Evolutionary conservation across 2,888 invertebrate species (phyloP).

Genomic region (Tipula helvola): DNA sequence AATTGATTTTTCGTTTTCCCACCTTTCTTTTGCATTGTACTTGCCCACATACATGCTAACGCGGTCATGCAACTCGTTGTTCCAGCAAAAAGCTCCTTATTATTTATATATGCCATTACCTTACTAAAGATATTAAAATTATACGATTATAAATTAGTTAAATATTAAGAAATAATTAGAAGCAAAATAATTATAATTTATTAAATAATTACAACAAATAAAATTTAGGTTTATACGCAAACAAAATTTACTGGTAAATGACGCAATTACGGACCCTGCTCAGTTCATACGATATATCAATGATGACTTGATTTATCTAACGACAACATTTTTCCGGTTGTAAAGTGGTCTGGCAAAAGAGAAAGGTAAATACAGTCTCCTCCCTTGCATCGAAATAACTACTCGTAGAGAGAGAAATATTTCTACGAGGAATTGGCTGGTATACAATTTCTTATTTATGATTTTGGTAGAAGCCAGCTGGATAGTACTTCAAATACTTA

Average conservation of each 20-base stretch:
- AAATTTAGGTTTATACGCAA: not conserved
- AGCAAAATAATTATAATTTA: not conserved
- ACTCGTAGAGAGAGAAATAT: too few species aligned
- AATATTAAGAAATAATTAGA: not conserved
- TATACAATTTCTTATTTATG: too few species aligned
- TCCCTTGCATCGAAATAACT: too few species aligned
- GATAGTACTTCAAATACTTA: too few species aligned
- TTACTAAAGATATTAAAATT: not conserved
- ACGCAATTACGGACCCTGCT: not conserved
- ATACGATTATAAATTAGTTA: not conserved
- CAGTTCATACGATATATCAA: not conserved
- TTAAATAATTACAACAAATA: not conserved
- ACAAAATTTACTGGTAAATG: not conserved
- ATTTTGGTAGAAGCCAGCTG: too few species aligned
- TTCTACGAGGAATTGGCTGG: too few species aligned
- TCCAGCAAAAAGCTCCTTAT: not conserved
- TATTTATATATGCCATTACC: not conserved
- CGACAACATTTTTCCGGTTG: not conserved
- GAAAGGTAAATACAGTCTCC: too few species aligned
- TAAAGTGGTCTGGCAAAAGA: too few species aligned
- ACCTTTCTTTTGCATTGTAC: not conserved
- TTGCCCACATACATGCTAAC: not conserved
- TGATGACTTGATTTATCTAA: not conserved
- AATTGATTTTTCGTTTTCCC: not conserved
- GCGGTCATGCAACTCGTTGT: not conserved